Evolutionary conservation across 2,797 vertebrate genomes (phyloP).

Genomic region (Syngnathus acus): DNA sequence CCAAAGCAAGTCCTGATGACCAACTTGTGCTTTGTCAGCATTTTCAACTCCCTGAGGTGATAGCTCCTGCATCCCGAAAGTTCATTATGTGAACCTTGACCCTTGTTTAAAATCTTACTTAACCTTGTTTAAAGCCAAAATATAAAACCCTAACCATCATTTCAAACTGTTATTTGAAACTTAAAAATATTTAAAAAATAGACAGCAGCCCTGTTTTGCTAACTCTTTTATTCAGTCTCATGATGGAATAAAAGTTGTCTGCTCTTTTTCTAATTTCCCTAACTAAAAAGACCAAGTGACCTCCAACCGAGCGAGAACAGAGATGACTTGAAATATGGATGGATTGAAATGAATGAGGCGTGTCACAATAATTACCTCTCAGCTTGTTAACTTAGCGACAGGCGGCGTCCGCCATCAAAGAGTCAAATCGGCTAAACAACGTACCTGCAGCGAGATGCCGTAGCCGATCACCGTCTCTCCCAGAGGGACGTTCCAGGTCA

Average conservation of each 20-base stretch:
- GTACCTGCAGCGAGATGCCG: conserved; percentile 91
- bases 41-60: conserved; percentile 26
- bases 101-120: no score
- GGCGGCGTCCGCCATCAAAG: not conserved
- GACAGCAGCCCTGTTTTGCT: not conserved
- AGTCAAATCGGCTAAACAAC: not conserved
- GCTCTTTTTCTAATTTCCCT: not conserved
- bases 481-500: conserved; percentile 93
- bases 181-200: no score
- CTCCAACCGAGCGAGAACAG: conserved; percentile 6
- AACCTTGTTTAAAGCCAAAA: no score
- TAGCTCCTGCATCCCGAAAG: conserved; percentile 11
- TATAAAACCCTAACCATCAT: no score
- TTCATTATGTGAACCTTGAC: no score
- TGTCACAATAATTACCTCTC: not conserved
- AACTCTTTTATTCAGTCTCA: not conserved
- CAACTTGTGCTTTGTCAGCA: not conserved
- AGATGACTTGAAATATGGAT: conserved; percentile 1
- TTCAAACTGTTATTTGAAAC: no score
- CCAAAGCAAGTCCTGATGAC: conserved; percentile 1
- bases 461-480: conserved; percentile 94
- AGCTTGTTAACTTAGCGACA: not conserved
- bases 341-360: conserved; percentile 14
- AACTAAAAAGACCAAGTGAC: conserved; percentile 26
- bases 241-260: not conserved